These are phyloP conservation scores for Pardosa pseudoannulata DNA, from an alignment of 2,888 invertebrate genomes.

Conservation along the genomic window DNA sequence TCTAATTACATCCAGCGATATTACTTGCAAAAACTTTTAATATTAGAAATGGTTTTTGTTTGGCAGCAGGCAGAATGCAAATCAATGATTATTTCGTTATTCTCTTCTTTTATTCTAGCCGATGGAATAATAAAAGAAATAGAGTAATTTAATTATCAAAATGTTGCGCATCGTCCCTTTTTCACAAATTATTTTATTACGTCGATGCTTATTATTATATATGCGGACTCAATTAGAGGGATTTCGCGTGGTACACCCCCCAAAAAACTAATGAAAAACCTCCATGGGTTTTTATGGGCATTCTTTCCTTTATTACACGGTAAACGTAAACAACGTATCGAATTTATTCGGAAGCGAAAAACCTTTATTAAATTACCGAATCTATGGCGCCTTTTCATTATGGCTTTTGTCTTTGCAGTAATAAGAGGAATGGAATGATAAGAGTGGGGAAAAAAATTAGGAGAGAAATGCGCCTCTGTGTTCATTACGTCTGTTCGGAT, in stretches of 20 bases:
- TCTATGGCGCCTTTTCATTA: conserved; percentile 27
- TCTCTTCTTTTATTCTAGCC: background rate
- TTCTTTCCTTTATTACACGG: conserved; percentile 28
- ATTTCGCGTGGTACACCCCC: conserved; percentile 3
- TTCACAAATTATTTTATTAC: conserved; percentile 68
- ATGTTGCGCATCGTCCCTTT: conserved; percentile 44
- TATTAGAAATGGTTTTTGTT: conserved; percentile 46
- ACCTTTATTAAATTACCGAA: conserved; percentile 65
- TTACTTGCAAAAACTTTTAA: conserved; percentile 43
- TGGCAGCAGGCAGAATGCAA: conserved; percentile 35
- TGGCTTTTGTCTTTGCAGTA: background rate
- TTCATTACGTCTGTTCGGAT: background rate
- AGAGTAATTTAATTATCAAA: conserved; percentile 64
- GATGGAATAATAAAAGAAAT: conserved; percentile 17
- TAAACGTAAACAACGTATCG: conserved; percentile 57
- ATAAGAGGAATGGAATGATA: background rate
- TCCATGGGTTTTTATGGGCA: background rate
- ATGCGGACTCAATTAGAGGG: conserved; percentile 63
- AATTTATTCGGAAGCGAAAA: conserved; percentile 40
- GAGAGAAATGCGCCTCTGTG: background rate
- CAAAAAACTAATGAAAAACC: background rate
- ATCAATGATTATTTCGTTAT: conserved; percentile 42
- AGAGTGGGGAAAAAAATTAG: too few relatives aligned
- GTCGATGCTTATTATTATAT: conserved; percentile 59
- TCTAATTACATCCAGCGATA: conserved; percentile 45